Conservation (phyloP, 64 coral and sea anemone species). For the Montipora capricornis region DNA sequence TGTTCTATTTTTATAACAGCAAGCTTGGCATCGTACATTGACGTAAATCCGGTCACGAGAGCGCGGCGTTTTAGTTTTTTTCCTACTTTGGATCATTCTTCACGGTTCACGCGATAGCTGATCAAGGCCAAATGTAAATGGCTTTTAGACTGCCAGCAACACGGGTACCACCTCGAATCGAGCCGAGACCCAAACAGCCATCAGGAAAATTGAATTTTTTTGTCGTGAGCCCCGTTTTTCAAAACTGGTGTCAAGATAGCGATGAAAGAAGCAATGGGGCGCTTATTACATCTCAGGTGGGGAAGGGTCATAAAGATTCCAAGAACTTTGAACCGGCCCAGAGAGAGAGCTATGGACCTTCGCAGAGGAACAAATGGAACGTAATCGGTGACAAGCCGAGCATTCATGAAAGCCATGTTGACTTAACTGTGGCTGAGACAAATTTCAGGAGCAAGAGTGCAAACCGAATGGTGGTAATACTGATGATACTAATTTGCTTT, state of each 20-base stretch:
- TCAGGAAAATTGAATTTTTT: neutral
- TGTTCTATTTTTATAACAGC: neutral
- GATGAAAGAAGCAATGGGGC: neutral
- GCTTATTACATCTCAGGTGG: neutral
- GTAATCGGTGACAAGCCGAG: neutral
- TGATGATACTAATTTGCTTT: neutral
- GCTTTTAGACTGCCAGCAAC: neutral
- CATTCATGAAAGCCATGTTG: neutral
- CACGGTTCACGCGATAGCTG: neutral
- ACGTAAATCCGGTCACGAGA: neutral
- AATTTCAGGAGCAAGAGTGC: neutral
- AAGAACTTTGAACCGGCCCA: neutral
- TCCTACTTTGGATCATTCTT: too few species aligned
- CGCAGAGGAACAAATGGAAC: neutral
- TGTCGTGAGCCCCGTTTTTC: constrained; percentile 34
- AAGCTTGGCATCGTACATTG: neutral
- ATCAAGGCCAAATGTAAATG: neutral
- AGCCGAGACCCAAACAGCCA: neutral
- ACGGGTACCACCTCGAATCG: neutral
- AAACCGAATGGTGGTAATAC: neutral
- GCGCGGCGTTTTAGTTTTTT: neutral
- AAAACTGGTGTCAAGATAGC: constrained; percentile 39
- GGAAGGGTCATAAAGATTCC: neutral
- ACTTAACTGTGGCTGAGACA: neutral
- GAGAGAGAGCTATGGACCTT: neutral